A percentile compares a stretch with the other conserved stretches of the same genome.
Conservation (phyloP, 2,113 vertebrate genomes). For the Dendrocopos noguchii region DNA sequence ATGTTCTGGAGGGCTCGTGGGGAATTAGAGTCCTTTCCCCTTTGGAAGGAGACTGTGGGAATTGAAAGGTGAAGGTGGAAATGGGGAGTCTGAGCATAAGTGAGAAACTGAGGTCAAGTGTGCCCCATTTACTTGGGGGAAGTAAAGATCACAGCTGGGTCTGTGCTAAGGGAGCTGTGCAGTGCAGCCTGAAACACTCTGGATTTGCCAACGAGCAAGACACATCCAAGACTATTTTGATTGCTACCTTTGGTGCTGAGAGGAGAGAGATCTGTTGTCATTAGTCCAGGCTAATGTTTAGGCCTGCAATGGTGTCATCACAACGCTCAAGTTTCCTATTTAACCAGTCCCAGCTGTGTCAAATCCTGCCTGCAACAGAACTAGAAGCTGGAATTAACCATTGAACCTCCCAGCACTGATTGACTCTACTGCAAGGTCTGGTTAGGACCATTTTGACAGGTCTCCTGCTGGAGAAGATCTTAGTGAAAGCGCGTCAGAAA, state of each 20-base stretch:
- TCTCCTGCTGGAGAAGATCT: conserved; percentile 37
- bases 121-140: background rate
- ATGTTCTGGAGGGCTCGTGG: conserved; percentile 34
- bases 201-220: background rate
- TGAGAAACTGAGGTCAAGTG: background rate
- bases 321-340: conserved; percentile 38
- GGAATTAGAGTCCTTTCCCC: conserved; percentile 2
- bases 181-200: background rate
- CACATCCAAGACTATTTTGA: background rate
- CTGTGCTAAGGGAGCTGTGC: background rate
- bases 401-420: conserved; percentile 4
- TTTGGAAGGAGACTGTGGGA: background rate
- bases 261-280: background rate
- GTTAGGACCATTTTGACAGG: conserved; percentile 1
- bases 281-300: background rate
- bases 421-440: background rate
- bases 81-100: background rate
- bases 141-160: background rate
- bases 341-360: conserved; percentile 49
- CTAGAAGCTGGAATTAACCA: conserved; percentile 42
- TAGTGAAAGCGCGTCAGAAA: background rate
- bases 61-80: background rate
- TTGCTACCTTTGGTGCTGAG: conserved; percentile 16
- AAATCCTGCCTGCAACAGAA: conserved; percentile 15
- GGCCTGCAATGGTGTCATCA: conserved; percentile 2